phyloP scores from a whole-genome alignment of 2,113 vertebrate species.

The Romanogobio albipinnatus region DNA sequence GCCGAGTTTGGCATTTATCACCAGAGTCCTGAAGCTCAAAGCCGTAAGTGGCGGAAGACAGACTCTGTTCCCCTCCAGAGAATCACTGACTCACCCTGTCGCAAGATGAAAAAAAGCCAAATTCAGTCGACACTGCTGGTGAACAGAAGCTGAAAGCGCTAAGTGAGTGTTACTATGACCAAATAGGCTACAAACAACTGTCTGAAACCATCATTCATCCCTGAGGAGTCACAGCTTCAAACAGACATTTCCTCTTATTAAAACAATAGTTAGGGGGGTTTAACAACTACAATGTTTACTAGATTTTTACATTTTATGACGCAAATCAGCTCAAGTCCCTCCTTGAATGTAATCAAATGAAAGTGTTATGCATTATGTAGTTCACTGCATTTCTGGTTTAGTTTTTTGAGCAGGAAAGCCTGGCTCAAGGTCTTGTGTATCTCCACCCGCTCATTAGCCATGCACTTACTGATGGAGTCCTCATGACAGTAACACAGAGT shows the following conservation, averaged over 20 bases:
- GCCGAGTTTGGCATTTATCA: constrained; percentile 40
- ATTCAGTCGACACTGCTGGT: neutral
- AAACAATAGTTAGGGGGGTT: neutral
- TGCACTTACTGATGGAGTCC: neutral
- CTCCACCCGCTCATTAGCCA: neutral
- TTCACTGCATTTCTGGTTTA: neutral
- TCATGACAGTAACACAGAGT: neutral
- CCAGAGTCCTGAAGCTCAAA: constrained; percentile 19
- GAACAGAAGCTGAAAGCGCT: neutral
- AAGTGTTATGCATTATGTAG: neutral
- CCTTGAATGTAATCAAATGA: neutral
- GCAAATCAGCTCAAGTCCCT: neutral
- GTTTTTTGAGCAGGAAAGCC: neutral
- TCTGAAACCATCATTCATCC: neutral
- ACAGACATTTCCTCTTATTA: neutral
- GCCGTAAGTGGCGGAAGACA: constrained; percentile 11
- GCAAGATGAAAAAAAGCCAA: constrained; percentile 33
- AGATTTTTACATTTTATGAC: neutral
- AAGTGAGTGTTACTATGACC: constrained; percentile 11
- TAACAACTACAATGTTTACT: neutral
- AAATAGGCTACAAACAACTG: neutral
- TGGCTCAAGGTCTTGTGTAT: constrained; percentile 3
- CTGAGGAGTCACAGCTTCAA: neutral
- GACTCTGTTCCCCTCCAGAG: constrained; percentile 12
- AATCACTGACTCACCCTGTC: constrained; percentile 18